A percentile compares a stretch with the other conserved stretches of the same genome.
Conservation (phyloP, 2,797 vertebrate species). For the Pantherophis vulpinus region DNA sequence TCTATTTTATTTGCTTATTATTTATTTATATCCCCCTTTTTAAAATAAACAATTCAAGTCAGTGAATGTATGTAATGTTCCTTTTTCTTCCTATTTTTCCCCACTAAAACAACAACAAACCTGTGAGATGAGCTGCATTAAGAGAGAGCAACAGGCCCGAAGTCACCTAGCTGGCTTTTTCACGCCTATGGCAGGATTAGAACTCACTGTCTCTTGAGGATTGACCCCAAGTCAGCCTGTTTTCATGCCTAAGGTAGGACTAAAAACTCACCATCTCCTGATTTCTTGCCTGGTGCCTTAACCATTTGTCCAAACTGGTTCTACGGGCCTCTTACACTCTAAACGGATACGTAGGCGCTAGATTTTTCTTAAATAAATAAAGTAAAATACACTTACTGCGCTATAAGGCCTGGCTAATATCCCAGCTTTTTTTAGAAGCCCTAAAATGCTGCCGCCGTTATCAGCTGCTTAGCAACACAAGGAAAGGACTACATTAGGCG, state of each 20-base stretch:
- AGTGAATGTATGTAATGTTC: background rate
- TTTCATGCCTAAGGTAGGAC: background rate
- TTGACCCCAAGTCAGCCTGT: background rate
- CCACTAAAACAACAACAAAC: background rate
- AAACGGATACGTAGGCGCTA: background rate
- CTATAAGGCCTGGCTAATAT: background rate
- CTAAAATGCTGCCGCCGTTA: background rate
- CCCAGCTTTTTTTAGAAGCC: constrained; percentile 20
- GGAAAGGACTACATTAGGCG: no score
- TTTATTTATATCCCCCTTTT: background rate
- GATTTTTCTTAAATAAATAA: background rate
- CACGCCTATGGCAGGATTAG: background rate
- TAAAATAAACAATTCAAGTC: background rate
- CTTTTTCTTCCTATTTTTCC: background rate
- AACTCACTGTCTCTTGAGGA: background rate
- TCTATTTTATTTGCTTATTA: background rate
- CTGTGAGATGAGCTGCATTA: background rate
- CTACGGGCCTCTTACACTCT: background rate
- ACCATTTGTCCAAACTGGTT: background rate
- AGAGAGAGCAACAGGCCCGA: background rate
- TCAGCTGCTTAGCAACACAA: constrained; percentile 6
- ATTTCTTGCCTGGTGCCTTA: background rate
- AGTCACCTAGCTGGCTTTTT: background rate
- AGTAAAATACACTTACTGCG: background rate
- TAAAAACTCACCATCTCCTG: background rate